phyloP scores from a whole-genome alignment of 1,140 invertebrate genomes.

The Drosophila bifasciata region DNA sequence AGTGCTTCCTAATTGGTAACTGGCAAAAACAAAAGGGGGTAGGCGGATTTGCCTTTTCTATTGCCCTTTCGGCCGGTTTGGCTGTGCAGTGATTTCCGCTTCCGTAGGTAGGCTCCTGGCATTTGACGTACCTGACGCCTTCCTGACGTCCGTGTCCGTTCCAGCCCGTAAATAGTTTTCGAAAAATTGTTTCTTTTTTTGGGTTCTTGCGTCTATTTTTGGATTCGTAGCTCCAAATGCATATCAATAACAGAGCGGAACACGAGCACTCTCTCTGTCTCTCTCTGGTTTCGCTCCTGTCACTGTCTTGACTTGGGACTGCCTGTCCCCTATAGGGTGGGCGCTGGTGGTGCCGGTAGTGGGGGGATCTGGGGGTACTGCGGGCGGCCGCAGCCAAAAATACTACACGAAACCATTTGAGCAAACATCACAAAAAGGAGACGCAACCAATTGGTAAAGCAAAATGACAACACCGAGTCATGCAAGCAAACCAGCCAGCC shows the following conservation, averaged over 20 bases:
- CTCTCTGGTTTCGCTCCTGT: conserved; percentile 36
- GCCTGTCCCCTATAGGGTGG: conserved; percentile 6
- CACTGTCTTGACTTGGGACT: conserved; percentile 46
- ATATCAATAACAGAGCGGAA: conserved; percentile 39
- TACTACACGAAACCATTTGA: conserved; percentile 57
- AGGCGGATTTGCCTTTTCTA: not conserved
- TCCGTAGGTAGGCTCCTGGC: conserved; percentile 9
- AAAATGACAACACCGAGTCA: conserved; percentile 54
- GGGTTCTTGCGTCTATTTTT: conserved; percentile 47
- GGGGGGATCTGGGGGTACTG: conserved; percentile 14
- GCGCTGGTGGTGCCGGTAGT: not conserved
- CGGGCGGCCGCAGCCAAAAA: conserved; percentile 56
- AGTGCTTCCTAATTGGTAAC: too few relatives aligned
- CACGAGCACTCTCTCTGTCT: not conserved
- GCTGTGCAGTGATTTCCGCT: conserved; percentile 21
- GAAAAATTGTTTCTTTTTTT: conserved; percentile 60
- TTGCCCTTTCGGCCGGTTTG: conserved; percentile 3
- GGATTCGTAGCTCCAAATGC: conserved; percentile 45
- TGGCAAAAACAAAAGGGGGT: too few relatives aligned
- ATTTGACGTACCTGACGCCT: conserved; percentile 52
- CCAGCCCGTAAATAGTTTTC: conserved; percentile 48
- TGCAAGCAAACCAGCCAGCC: conserved; percentile 30
- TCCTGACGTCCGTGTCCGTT: conserved; percentile 14
- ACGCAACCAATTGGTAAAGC: conserved; percentile 61
- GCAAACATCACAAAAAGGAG: conserved; percentile 53